Percentiles rank a stretch among this genome's conserved stretches.
Conservation (phyloP, 1,140 invertebrate species). For the Caenorhabditis brenneri region DNA sequence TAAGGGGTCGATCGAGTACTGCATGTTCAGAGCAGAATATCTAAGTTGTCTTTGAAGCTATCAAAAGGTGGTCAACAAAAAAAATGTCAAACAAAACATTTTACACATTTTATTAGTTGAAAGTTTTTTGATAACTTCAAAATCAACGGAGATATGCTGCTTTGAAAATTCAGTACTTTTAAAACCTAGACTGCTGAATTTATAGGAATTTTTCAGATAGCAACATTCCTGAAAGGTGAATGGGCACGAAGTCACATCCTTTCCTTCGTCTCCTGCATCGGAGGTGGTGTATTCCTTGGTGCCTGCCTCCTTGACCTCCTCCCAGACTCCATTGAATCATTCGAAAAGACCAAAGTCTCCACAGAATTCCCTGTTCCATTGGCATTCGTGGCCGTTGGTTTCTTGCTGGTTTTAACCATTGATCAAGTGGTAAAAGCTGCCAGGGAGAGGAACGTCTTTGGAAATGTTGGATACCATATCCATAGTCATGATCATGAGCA, state of each 20-base stretch:
- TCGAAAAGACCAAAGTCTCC: conserved; percentile 50
- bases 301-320: conserved; percentile 67
- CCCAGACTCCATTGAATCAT: conserved; percentile 56
- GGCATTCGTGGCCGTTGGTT: conserved; percentile 64
- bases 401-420: conserved; percentile 65
- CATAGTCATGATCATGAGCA: conserved; percentile 38
- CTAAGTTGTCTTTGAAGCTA: too few species aligned
- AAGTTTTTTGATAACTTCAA: conserved; percentile 33
- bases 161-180: too few species aligned
- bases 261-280: conserved; percentile 48
- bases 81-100: too few species aligned
- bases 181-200: background rate
- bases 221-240: conserved; percentile 45
- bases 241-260: conserved; percentile 49
- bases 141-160: too few species aligned
- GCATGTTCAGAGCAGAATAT: too few species aligned
- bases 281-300: conserved; percentile 66
- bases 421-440: conserved; percentile 52
- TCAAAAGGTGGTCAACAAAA: too few species aligned
- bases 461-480: conserved; percentile 1
- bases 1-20: too few species aligned
- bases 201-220: conserved; percentile 41
- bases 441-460: conserved; percentile 42
- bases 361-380: conserved; percentile 64
- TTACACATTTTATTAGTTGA: too few species aligned